Evolutionary conservation across 2,797 vertebrate species (phyloP).

Genomic region (Glossophaga mutica): DNA sequence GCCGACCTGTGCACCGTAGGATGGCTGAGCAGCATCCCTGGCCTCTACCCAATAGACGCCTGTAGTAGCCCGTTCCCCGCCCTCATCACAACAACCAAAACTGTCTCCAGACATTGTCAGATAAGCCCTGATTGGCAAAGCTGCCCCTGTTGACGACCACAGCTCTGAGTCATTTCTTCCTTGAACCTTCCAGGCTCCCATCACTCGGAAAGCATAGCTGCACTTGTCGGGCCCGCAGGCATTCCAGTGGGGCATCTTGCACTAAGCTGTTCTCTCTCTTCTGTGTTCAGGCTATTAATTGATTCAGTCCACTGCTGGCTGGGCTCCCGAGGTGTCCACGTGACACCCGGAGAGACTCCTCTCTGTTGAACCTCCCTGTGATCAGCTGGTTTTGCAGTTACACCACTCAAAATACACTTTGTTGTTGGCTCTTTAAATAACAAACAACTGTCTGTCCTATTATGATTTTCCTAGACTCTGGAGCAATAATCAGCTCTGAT

Average conservation of each 20-base stretch:
- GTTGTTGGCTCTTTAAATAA: slow-evolving; percentile 45
- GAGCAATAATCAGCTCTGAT: neutral
- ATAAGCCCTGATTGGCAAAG: neutral
- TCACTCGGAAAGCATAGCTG: neutral
- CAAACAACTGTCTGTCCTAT: slow-evolving; percentile 38
- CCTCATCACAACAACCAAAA: neutral
- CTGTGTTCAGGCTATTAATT: neutral
- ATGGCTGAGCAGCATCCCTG: neutral
- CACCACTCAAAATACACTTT: neutral
- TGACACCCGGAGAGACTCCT: neutral
- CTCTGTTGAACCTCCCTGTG: neutral
- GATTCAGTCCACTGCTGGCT: neutral
- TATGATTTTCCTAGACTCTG: slow-evolving; percentile 12
- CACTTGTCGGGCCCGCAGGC: neutral
- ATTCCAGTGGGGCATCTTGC: neutral
- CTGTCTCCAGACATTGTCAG: neutral
- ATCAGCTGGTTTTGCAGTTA: neutral
- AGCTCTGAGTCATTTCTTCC: neutral
- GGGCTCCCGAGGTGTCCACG: neutral
- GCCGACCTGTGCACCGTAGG: neutral
- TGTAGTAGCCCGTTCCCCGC: neutral
- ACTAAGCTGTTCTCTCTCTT: neutral
- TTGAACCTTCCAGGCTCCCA: neutral
- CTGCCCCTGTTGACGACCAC: neutral
- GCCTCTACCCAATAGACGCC: neutral